Evolutionary conservation across 2,888 invertebrate genomes (phyloP), one percentile per base, ranked within the genome.

Genomic region (Tetrapedia diversipes): DNA sequence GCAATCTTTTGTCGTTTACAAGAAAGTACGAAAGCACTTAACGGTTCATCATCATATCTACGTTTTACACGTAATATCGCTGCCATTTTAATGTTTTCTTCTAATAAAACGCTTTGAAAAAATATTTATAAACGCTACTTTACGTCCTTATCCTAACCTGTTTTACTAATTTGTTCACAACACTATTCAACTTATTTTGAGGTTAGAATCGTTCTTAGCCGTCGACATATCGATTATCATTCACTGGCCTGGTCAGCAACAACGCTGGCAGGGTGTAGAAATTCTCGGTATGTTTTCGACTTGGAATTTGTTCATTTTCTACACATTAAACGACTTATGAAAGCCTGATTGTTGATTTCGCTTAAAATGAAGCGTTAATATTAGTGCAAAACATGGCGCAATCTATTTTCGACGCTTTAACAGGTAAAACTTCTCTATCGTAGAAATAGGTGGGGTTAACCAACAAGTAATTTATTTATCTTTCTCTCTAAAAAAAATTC

Each of bases 21-120:
- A 84, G 95, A 94, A 53, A 96, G 92, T 57, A 96, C 93, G 79
- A 96, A 92, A 2, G 95, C 94, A 89, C 95, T 94, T 80, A 94
- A 93, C 0, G 96, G 96, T 86, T 95, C 95, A 79, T 95, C 95
- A 69, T 95, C 95, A 29, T 95, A 93, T 86, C 94, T 93, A 45
- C 96, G 94, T 92, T 96, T 96, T 4, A 96, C 95, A 80, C 96
- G 93, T 69, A 96, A 93, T 70, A 96, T 93, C 4, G 96, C 94
- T 37, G 95, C 93, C 92, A 94, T 93, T 75, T 49, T 80, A 56
- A 27, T 37, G 7, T 3, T 4, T 47, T 37, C 7, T 34, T 7
- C n/a, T 0, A 29, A 10, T 8, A 37, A 19, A 39, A 32, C 27
- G 32, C 43, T 47, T 4, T 10, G 27, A 34, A 4, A n/a, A 49